Evolutionary conservation across 2,113 vertebrate species (phyloP), one percentile per base, ranked within the genome.

Genomic region (Neomonachus schauinslandi): DNA sequence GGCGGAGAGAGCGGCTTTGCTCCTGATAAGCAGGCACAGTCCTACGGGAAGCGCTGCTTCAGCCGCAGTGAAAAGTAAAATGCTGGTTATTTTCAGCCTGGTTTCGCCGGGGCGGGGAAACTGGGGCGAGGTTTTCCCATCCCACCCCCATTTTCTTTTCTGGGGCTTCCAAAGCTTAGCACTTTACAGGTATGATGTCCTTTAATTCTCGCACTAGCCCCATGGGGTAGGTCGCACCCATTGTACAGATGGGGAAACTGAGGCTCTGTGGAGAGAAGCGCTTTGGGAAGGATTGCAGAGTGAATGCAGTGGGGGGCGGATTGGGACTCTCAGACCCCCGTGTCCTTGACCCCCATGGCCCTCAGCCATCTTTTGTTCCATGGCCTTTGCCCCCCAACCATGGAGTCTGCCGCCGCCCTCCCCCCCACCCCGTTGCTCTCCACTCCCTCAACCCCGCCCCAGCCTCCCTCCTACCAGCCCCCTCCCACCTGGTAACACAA

Each of bases 11-110:
- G 42, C 16, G 7, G 96, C 95, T 97, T 96, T 97, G 98, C 96
- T 96, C 63, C 95, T 87, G 98, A 98, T 96, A 96, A 98, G 98
- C 89, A 97, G 96, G 88, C 84, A 76, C 0, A 0, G 98, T 94
- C 0, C 11, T 85, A 39, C 55, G 92, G 82, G 90, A 96, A 97
- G 94, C 46, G 5, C 55, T 0, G 67, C 95, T 97, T 84, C 91
- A 87, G 97, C 87, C 84, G 97, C 79, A 76, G 72, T 95, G 94
- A 97, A 87, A 42, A 93, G 95, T 97, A 91, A 24, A 57, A 81
- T 28, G 74, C 59, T 63, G 94, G 55, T 4, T 85, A 26, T 80
- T 67, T 36, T 88, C n/a, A 36, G 87, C 42, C 31, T 4, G 21
- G 65, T 51, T 93, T 57, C 33, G 88, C 82, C 74, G 19, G 69